These are phyloP conservation scores for Molorchus minor DNA, from an alignment of 2,888 invertebrate species.

Conservation along the genomic window DNA sequence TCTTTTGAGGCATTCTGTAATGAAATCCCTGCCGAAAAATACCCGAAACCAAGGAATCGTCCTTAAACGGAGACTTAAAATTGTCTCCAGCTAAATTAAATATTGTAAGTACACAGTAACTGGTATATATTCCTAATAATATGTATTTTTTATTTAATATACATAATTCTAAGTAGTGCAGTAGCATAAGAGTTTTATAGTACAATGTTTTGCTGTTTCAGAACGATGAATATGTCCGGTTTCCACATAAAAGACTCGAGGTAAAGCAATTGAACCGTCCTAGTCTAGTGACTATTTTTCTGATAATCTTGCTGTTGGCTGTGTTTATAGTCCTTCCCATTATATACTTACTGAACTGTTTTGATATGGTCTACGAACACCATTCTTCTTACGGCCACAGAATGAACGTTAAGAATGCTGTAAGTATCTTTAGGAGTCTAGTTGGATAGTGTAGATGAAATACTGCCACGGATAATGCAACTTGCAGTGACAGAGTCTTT, in stretches of 20 bases:
- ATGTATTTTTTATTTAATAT: not conserved
- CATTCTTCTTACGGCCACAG: slow-evolving; percentile 43
- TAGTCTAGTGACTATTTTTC: slow-evolving; percentile 55
- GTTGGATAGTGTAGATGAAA: slow-evolving; percentile 15
- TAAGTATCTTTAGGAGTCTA: slow-evolving; percentile 46
- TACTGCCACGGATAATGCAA: slow-evolving; percentile 1
- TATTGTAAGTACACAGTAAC: slow-evolving; percentile 26
- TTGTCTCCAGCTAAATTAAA: slow-evolving; percentile 54
- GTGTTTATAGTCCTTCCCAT: slow-evolving; percentile 61
- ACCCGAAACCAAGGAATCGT: slow-evolving; percentile 65
- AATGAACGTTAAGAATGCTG: slow-evolving; percentile 42
- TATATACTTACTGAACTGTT: slow-evolving; percentile 60
- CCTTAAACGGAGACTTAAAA: slow-evolving; percentile 62
- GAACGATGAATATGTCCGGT: slow-evolving; percentile 53
- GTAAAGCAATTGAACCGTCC: slow-evolving; percentile 48
- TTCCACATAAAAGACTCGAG: slow-evolving; percentile 24
- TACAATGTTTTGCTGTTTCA: slow-evolving; percentile 43
- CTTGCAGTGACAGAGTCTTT: no score
- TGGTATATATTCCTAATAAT: not conserved
- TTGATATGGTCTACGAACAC: slow-evolving; percentile 55
- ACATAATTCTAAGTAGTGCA: slow-evolving; percentile 9
- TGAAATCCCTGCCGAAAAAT: slow-evolving; percentile 63
- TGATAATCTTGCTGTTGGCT: slow-evolving; percentile 57
- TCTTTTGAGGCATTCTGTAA: slow-evolving; percentile 71
- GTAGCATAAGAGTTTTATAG: slow-evolving; percentile 16